phyloP scores from a whole-genome alignment of 2,888 invertebrate species.

The Brassicogethes aeneus region DNA sequence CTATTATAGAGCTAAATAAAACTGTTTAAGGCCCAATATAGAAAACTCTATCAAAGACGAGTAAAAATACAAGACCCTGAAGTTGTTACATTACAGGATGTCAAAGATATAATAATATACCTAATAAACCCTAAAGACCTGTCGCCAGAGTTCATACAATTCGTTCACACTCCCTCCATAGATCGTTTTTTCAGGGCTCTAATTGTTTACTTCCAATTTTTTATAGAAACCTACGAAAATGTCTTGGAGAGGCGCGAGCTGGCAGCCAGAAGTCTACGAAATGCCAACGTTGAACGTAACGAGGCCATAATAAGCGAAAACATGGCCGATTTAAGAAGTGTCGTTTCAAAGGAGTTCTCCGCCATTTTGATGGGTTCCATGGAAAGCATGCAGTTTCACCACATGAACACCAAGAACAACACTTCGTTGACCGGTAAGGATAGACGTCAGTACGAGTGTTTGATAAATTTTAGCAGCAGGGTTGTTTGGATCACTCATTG shows the following conservation, averaged over 20 bases:
- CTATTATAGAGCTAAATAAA: too few relatives aligned
- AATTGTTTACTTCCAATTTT: conserved; percentile 54
- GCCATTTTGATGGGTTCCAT: conserved; percentile 49
- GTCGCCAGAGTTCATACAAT: conserved; percentile 50
- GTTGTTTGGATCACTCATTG: conserved; percentile 57
- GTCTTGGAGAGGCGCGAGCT: conserved; percentile 46
- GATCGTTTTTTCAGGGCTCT: conserved; percentile 56
- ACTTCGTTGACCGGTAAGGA: conserved; percentile 55
- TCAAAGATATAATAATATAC: conserved; percentile 52
- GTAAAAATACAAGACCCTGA: conserved; percentile 45
- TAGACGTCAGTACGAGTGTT: conserved; percentile 49
- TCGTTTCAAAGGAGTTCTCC: conserved; percentile 54
- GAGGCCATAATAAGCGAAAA: conserved; percentile 47
- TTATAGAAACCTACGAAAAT: conserved; percentile 47
- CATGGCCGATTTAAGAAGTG: conserved; percentile 48
- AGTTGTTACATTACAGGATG: conserved; percentile 51
- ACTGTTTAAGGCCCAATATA: conserved; percentile 50
- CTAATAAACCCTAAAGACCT: conserved; percentile 46
- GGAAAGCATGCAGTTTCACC: conserved; percentile 49
- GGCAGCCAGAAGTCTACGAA: conserved; percentile 45
- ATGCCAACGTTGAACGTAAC: conserved; percentile 42
- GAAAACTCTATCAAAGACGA: conserved; percentile 50
- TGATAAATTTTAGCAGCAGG: conserved; percentile 50
- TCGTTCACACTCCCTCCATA: conserved; percentile 49
- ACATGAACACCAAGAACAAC: conserved; percentile 49